Evolutionary conservation across 2,888 invertebrate genomes (phyloP).

Genomic region (Nomada fucata): DNA sequence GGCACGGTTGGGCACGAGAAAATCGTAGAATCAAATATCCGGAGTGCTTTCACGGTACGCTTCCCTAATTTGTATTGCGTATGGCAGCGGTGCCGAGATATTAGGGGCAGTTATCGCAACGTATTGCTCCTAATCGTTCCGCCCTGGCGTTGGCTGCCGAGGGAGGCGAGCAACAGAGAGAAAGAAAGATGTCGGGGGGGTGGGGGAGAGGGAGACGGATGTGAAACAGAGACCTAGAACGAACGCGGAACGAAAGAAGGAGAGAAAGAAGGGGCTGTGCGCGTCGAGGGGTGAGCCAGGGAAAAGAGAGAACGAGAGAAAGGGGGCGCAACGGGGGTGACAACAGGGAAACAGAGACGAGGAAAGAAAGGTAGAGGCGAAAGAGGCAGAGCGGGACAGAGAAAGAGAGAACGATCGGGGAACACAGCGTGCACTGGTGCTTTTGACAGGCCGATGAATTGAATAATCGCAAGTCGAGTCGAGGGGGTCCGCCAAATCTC

Average conservation of each 20-base stretch:
- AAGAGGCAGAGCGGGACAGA: constrained; percentile 61
- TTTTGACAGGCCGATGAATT: constrained; percentile 85
- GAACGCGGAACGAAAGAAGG: constrained; percentile 41
- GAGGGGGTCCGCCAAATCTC: constrained; percentile 84
- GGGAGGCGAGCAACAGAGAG: constrained; percentile 40
- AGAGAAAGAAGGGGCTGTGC: constrained; percentile 39
- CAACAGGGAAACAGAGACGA: constrained; percentile 46
- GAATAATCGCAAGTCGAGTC: constrained; percentile 85
- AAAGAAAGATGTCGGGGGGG: constrained; percentile 24
- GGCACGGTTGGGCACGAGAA: constrained; percentile 48
- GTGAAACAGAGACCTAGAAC: constrained; percentile 40
- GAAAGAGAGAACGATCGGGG: constrained; percentile 78
- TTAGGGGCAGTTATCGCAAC: constrained; percentile 83
- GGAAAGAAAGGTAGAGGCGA: constrained; percentile 60
- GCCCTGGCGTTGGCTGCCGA: constrained; percentile 55
- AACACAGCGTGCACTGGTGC: constrained; percentile 83
- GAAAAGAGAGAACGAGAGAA: constrained; percentile 57
- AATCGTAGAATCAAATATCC: constrained; percentile 74
- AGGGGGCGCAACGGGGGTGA: constrained; percentile 40
- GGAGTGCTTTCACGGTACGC: constrained; percentile 73
- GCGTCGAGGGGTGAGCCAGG: constrained; percentile 49
- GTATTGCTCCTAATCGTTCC: constrained; percentile 84
- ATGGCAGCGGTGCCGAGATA: constrained; percentile 79
- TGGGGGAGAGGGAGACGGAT: constrained; percentile 7
- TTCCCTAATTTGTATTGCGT: constrained; percentile 82